A percentile compares a stretch with the other conserved stretches of the same genome.
Conservation (phyloP, 2,888 invertebrate species). For the Caenorhabditis angaria region DNA sequence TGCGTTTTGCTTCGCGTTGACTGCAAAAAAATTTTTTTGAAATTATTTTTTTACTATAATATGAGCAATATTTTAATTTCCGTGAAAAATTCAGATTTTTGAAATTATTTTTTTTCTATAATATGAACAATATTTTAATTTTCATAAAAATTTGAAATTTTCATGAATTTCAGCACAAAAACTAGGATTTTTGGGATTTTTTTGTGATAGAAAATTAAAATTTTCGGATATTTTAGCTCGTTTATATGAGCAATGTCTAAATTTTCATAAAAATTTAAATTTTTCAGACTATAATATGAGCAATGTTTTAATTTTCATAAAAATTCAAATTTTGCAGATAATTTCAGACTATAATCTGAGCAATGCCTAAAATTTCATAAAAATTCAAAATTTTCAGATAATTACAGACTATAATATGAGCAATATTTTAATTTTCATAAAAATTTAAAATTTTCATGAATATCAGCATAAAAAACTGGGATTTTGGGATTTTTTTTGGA, state of each 20-base stretch:
- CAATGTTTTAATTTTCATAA: background rate
- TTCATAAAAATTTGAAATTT: background rate
- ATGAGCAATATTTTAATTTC: too few relatives aligned
- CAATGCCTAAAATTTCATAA: too few relatives aligned
- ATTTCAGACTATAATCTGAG: too few relatives aligned
- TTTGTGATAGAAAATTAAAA: too few relatives aligned
- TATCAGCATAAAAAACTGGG: background rate
- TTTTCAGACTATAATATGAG: too few relatives aligned
- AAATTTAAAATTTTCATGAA: background rate
- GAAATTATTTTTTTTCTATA: background rate
- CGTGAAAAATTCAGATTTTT: background rate
- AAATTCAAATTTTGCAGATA: background rate
- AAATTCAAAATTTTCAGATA: too few relatives aligned
- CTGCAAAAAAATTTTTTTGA: background rate
- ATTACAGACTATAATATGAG: too few relatives aligned
- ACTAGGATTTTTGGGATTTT: too few relatives aligned
- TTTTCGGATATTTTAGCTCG: too few relatives aligned
- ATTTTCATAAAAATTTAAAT: background rate
- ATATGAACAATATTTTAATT: background rate
- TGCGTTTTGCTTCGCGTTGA: background rate
- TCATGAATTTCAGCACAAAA: background rate
- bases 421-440: too few relatives aligned
- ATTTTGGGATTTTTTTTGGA: too few relatives aligned
- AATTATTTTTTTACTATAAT: background rate
- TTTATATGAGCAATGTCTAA: background rate